Percentiles rank a stretch among this genome's conserved stretches.
phyloP scores from a whole-genome alignment of 2,113 vertebrate genomes.

The Dolichallabes microphthalmus region DNA sequence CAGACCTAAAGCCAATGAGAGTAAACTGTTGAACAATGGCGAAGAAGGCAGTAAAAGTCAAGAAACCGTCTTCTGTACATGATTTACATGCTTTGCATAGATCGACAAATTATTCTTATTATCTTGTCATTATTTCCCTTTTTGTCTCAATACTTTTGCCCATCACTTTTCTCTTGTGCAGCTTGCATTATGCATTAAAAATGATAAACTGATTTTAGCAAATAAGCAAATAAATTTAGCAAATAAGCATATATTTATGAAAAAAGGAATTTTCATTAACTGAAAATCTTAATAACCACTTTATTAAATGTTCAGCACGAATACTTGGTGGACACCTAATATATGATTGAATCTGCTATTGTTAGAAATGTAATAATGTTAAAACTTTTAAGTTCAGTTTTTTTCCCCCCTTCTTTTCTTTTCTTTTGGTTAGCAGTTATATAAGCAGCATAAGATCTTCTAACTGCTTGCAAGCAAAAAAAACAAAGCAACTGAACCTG shows the following conservation, averaged over 20 bases:
- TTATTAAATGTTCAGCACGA: background rate
- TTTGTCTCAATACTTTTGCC: no score
- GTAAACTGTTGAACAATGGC: no score
- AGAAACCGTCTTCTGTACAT: no score
- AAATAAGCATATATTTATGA: background rate
- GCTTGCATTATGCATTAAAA: background rate
- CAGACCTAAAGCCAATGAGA: no score
- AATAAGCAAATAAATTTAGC: background rate
- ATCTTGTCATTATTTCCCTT: no score
- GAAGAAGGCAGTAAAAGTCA: no score
- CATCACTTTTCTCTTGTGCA: background rate
- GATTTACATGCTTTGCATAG: no score
- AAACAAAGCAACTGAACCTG: background rate
- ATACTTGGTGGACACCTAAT: background rate
- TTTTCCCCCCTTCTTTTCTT: no score
- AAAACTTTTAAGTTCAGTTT: background rate
- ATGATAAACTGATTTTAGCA: background rate
- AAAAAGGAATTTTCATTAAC: background rate
- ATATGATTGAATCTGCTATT: background rate
- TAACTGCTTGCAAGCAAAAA: background rate
- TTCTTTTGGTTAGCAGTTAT: background rate
- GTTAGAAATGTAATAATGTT: background rate
- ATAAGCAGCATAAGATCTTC: background rate
- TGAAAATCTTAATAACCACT: background rate
- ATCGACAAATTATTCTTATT: no score